These are phyloP conservation scores for Oryctolagus cuniculus DNA, from an alignment of 2,113 vertebrate genomes.

Conservation along the genomic window DNA sequence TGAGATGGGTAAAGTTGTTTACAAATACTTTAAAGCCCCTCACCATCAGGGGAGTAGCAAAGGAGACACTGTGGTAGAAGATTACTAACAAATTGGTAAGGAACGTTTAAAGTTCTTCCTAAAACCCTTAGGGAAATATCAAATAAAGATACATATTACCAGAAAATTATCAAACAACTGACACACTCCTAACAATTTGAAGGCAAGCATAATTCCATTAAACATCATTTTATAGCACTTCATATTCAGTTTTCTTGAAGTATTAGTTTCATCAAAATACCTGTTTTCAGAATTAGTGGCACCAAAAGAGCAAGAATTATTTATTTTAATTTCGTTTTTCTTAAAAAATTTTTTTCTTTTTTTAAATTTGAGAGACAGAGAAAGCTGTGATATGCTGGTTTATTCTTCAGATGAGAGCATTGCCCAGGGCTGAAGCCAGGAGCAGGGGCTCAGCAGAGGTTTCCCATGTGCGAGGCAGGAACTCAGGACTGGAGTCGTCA, in stretches of 20 bases:
- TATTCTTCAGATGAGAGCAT: no score
- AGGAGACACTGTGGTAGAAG: not conserved
- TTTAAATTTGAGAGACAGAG: no score
- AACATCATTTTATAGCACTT: conserved; percentile 17
- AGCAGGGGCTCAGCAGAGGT: no score
- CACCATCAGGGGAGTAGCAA: not conserved
- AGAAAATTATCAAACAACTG: not conserved
- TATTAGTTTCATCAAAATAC: conserved; percentile 25
- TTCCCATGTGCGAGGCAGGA: no score
- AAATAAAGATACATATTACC: not conserved
- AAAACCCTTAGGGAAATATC: conserved; percentile 19
- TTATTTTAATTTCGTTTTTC: not conserved
- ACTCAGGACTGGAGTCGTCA: no score
- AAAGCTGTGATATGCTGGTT: no score
- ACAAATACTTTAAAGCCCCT: conserved; percentile 39
- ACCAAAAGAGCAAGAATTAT: conserved; percentile 30
- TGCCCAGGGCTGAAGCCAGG: no score
- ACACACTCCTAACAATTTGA: conserved; percentile 22
- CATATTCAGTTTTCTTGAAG: conserved; percentile 41
- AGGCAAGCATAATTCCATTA: conserved; percentile 31
- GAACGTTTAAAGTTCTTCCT: conserved; percentile 47
- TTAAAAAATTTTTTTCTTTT: no score
- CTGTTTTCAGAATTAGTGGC: conserved; percentile 15
- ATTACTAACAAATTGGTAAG: conserved; percentile 7
- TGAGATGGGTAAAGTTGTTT: conserved; percentile 5